phyloP scores from a whole-genome alignment of 2,113 vertebrate species.

The Melanerpes formicivorus region DNA sequence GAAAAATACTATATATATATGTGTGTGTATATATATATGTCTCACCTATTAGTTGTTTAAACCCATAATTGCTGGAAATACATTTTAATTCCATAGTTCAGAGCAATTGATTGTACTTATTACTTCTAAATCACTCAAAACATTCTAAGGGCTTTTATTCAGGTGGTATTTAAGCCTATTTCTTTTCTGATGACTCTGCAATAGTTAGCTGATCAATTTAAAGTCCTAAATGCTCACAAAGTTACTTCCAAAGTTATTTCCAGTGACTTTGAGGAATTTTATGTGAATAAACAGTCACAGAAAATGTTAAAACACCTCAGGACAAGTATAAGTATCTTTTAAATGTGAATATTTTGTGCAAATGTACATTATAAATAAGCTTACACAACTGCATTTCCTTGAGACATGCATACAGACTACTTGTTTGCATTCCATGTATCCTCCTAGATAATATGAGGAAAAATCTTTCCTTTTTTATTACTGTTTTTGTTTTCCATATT shows the following conservation, averaged over 20 bases:
- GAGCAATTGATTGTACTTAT: background rate
- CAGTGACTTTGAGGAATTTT: background rate
- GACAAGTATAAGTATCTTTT: background rate
- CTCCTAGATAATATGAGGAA: background rate
- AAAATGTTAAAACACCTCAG: background rate
- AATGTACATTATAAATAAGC: background rate
- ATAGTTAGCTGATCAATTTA: background rate
- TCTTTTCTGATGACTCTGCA: background rate
- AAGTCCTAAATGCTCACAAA: background rate
- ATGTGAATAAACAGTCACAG: background rate
- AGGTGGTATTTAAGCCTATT: background rate
- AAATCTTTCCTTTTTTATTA: background rate
- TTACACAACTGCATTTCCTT: background rate
- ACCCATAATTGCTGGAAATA: background rate
- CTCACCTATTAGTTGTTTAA: background rate
- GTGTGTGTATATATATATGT: too few relatives aligned
- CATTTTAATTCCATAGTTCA: background rate
- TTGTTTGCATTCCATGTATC: background rate
- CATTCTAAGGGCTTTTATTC: background rate
- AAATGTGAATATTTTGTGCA: background rate
- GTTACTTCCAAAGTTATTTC: background rate
- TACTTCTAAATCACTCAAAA: background rate
- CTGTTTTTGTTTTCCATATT: background rate
- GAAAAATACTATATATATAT: background rate
- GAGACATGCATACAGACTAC: background rate